Base-by-base conservation (phyloP, 2,888 invertebrate genomes). In the Pheosia tremula region DNA sequence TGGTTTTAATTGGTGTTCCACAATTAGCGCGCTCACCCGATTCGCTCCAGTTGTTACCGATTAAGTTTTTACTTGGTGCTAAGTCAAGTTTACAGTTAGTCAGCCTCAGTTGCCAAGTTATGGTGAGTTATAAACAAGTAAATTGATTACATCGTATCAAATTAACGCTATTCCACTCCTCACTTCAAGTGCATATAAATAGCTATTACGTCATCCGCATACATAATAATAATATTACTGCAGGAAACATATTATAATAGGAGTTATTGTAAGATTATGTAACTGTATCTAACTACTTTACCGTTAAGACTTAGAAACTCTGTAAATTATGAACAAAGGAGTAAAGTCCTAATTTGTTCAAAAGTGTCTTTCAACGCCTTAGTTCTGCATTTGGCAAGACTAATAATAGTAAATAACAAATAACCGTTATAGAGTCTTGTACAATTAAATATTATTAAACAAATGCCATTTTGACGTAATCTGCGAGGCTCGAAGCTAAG, bases 31-130 rank as follows among this genome's bases (percentile, higher is more conserved):
- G 83, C 83, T 84, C 83, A 85, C 82, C 84, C 84, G 92, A 92
- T 93, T 91, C 86, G 93, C 91, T 92, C 93, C 91, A 92, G 89
- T 93, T 92, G 89, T 89, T 90, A 89, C 77, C 89, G 89, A 91
- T 91, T 90, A 86, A 87, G 85, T 91, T 93, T 91, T 93, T 92
- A 88, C 85, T 75, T 81, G 83, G 73, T 80, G 81, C 85, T 84
- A 85, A 88, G 83, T 82, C 84, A 80, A 82, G 84, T 89, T 88
- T 89, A 93, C 93, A 84, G 92, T 91, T 93, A 93, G 61, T 69
- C 69, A 73, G 74, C 69, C 78, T 74, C 78, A 81, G 84, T 86
- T 88, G 82, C 85, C 78, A 81, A 84, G 84, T 85, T 88, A 89
- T 87, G 84, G 81, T 77, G 74, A 81, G 81, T 82, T 82, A 84